Conservation (phyloP, 1,140 invertebrate species). For the Anagrus nilaparvatae region DNA sequence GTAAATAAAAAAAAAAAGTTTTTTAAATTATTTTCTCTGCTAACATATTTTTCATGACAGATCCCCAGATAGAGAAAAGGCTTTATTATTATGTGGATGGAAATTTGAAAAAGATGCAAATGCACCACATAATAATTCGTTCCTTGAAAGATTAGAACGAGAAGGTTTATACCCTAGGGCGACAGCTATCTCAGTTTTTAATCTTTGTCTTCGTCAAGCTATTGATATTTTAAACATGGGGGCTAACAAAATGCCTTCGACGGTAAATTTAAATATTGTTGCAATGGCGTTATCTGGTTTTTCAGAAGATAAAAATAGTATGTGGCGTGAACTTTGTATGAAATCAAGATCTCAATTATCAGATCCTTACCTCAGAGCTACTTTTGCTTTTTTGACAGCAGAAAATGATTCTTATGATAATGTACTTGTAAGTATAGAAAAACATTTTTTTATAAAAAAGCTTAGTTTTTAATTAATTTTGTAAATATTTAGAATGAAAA, state of each 20-base stretch:
- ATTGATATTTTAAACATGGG: conserved; percentile 75
- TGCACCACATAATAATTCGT: conserved; percentile 37
- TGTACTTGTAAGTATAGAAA: conserved; percentile 57
- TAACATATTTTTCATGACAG: conserved; percentile 37
- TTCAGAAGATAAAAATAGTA: conserved; percentile 66
- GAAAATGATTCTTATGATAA: conserved; percentile 68
- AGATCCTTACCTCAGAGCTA: conserved; percentile 83
- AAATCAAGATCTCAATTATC: conserved; percentile 59
- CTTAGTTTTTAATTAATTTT: conserved; percentile 12
- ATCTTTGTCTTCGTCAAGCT: conserved; percentile 70
- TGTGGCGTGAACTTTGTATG: conserved; percentile 74
- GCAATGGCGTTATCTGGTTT: conserved; percentile 87
- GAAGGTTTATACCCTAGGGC: conserved; percentile 66
- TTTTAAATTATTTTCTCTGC: background rate
- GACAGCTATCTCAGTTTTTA: conserved; percentile 83
- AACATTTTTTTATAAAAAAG: conserved; percentile 14
- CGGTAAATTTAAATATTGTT: conserved; percentile 52
- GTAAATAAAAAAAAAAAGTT: conserved; percentile 19
- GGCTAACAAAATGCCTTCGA: conserved; percentile 36
- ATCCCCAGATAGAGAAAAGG: conserved; percentile 66
- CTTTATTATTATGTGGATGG: conserved; percentile 81
- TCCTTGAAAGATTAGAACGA: conserved; percentile 51
- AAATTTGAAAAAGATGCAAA: conserved; percentile 55
- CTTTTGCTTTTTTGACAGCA: conserved; percentile 84
- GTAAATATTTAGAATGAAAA: conserved; percentile 56